phyloP scores from a whole-genome alignment of 2,797 vertebrate species.

The Salarias fasciatus region DNA sequence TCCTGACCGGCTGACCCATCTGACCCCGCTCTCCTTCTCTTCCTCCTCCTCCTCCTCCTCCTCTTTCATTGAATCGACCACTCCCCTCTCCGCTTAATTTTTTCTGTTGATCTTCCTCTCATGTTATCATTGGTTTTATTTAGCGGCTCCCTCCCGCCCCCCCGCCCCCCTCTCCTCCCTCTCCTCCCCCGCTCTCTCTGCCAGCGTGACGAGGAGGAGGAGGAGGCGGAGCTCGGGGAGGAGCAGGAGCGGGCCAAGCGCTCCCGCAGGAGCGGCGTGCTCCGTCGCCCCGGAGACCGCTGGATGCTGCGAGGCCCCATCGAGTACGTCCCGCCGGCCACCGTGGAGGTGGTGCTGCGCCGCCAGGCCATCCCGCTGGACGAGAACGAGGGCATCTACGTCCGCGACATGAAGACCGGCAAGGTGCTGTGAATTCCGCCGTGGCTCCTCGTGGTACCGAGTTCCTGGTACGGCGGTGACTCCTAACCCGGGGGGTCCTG shows the following conservation, averaged over 20 bases:
- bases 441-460: too few relatives aligned
- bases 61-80: not conserved
- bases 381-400: conserved; percentile 93
- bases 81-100: conserved; percentile 6
- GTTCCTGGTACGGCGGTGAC: too few relatives aligned
- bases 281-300: conserved; percentile 86
- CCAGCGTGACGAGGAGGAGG: conserved; percentile 65
- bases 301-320: conserved; percentile 92
- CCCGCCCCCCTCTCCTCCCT: not conserved
- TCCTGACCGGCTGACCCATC: conserved; percentile 20
- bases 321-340: conserved; percentile 87
- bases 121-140: conserved; percentile 10
- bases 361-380: conserved; percentile 87
- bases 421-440: conserved; percentile 75
- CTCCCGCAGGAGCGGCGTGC: conserved; percentile 31
- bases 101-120: conserved; percentile 3
- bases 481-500: not conserved
- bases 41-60: conserved; percentile 1
- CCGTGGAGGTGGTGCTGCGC: conserved; percentile 85
- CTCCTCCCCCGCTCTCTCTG: conserved; percentile 53
- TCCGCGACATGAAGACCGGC: conserved; percentile 89
- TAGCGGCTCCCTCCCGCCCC: conserved; percentile 13
- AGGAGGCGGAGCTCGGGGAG: conserved; percentile 46
- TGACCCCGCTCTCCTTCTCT: conserved; percentile 18
- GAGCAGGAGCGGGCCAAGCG: conserved; percentile 57